Evolutionary conservation across 2,888 invertebrate genomes (phyloP), one percentile per base, ranked within the genome.

Genomic region (Megaustenia siamemsis): DNA sequence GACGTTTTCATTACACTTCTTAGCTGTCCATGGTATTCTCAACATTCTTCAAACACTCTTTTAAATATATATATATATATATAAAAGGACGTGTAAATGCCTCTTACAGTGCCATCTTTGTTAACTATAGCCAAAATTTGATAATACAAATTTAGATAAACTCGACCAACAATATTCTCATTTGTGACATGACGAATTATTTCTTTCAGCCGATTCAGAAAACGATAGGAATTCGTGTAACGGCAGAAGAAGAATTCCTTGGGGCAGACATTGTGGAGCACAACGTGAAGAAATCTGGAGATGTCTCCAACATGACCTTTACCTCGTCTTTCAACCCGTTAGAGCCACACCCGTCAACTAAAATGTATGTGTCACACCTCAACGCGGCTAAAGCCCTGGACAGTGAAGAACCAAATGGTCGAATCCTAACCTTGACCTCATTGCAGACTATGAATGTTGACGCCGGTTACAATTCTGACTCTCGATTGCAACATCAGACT

Each of bases 191-290:
- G n/a, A n/a, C n/a, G n/a, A n/a, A n/a, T n/a, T n/a, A n/a, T n/a
- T n/a, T n/a, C n/a, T 32, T 88, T 10, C 86, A 91, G 90, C 68
- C 75, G 3, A 86, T 92, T 15, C 77, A 91, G 38, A 87, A 88
- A 28, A 88, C 88, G 0, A 80, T 92, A 24, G 93, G 93, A 10
- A 86, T 98, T 86, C 95, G 98, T 24, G 97, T 98, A 97, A 96
- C 96, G 83, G 96, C 96, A 0, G 96, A 97, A 90, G 97, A 97
- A 78, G 98, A 98, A 94, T 94, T 97, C 75, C 94, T 98, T 24
- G 98, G 98, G 0, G 98, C 98, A 0, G 98, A 98, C 94, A 95
- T 98, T 53, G 96, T 97, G 4, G 98, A 98, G 92, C 98, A 98
- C 93, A 95, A 96, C 88, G 96, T 98, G 71, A 6, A n/a, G 24